Percentiles rank a stretch among this genome's conserved stretches.
These are phyloP conservation scores for Pseudeuparius sepicola DNA, from an alignment of 2,888 invertebrate genomes.

Conservation along the genomic window DNA sequence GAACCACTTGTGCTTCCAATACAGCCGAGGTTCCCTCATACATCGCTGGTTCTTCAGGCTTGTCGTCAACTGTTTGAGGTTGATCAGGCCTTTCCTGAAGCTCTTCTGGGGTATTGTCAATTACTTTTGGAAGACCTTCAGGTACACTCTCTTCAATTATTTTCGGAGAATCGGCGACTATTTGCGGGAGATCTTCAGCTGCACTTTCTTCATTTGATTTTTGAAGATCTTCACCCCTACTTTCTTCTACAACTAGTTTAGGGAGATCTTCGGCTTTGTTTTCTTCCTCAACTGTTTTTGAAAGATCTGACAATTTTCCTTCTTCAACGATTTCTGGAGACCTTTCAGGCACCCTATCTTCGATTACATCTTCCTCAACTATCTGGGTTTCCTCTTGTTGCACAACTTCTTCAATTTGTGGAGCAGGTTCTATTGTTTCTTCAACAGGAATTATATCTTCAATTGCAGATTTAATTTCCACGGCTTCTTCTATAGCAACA, in stretches of 20 bases:
- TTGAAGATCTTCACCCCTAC: background rate
- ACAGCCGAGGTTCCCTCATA: too few relatives aligned
- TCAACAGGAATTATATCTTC: too few relatives aligned
- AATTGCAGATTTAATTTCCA: too few relatives aligned
- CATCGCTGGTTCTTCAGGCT: too few relatives aligned
- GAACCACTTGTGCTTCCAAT: too few relatives aligned
- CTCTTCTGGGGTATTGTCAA: too few relatives aligned
- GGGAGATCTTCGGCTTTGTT: background rate
- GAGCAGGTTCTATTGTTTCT: conserved; percentile 2
- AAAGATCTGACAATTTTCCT: background rate
- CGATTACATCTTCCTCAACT: too few relatives aligned
- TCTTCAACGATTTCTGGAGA: background rate
- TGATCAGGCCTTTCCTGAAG: too few relatives aligned
- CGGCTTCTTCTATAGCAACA: too few relatives aligned
- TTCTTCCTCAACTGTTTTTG: background rate
- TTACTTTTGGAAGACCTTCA: background rate
- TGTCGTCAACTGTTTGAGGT: too few relatives aligned
- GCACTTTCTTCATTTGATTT: background rate
- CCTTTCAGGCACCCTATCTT: too few relatives aligned
- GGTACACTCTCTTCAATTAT: background rate
- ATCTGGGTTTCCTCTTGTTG: background rate
- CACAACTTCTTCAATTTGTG: background rate
- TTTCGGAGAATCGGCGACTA: background rate
- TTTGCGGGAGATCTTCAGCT: background rate
- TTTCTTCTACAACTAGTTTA: background rate